These are phyloP conservation scores for Zaprionus taronus DNA, from an alignment of 1,140 invertebrate genomes.

Conservation along the genomic window DNA sequence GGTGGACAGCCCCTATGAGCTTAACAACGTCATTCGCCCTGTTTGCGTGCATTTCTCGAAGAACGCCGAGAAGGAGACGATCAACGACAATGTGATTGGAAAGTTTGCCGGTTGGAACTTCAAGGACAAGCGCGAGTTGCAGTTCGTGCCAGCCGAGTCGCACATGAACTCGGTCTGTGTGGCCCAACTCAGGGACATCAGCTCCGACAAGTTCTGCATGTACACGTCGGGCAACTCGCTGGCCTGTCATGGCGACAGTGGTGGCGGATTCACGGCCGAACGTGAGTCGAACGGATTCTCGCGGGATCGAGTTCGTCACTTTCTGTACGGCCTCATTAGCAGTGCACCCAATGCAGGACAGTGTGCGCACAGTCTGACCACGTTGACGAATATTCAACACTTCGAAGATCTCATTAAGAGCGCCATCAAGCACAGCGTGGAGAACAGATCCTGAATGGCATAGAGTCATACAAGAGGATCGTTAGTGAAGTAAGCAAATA, in stretches of 20 bases:
- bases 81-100: slow-evolving; percentile 52
- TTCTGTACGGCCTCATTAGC: slow-evolving; percentile 66
- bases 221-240: slow-evolving; percentile 56
- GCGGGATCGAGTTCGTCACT: slow-evolving; percentile 22
- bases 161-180: slow-evolving; percentile 46
- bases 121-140: slow-evolving; percentile 56
- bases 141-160: slow-evolving; percentile 62
- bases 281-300: slow-evolving; percentile 14
- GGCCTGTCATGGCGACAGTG: slow-evolving; percentile 70
- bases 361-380: slow-evolving; percentile 62
- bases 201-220: slow-evolving; percentile 67
- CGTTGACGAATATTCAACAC: slow-evolving; percentile 67
- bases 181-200: slow-evolving; percentile 44
- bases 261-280: slow-evolving; percentile 59
- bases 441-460: slow-evolving; percentile 32
- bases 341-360: slow-evolving; percentile 69
- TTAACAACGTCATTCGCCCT: slow-evolving; percentile 59
- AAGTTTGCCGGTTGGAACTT: slow-evolving; percentile 69
- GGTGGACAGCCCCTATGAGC: slow-evolving; percentile 44
- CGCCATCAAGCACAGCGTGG: slow-evolving; percentile 39
- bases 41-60: slow-evolving; percentile 51
- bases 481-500: neutral
- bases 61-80: slow-evolving; percentile 54
- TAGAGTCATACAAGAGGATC: neutral
- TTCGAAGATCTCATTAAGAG: slow-evolving; percentile 46